Percentiles rank a stretch among this genome's conserved stretches.
phyloP scores from a whole-genome alignment of 53 echinoderm and acorn worm species.

The Stichopus horrens region DNA sequence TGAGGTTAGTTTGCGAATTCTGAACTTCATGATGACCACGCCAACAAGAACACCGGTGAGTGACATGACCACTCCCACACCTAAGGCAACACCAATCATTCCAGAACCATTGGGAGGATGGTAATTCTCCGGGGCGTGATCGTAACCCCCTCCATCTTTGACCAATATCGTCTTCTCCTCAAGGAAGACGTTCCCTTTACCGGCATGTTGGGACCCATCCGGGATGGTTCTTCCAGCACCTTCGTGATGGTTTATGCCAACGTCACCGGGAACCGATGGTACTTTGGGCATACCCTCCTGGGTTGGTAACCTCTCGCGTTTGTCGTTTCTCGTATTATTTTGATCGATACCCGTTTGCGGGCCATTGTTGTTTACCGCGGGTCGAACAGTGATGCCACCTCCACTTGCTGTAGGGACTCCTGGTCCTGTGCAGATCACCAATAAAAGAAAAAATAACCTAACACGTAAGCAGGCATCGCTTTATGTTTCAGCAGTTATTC shows the following conservation, averaged over 20 bases:
- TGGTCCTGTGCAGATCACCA: too few relatives aligned
- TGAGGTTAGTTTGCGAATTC: background rate
- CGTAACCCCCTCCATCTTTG: slow-evolving; percentile 9
- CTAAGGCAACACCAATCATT: slow-evolving; percentile 3
- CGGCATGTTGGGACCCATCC: slow-evolving; percentile 11
- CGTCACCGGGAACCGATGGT: background rate
- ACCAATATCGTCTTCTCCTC: background rate
- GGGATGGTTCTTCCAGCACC: background rate
- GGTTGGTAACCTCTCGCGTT: background rate
- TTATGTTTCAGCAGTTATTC: too few relatives aligned
- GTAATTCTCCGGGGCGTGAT: background rate
- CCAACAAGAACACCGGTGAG: slow-evolving; percentile 27
- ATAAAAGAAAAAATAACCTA: too few relatives aligned
- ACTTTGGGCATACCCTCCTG: background rate
- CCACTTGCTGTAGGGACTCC: too few relatives aligned
- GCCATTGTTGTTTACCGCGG: background rate
- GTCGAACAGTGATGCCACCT: background rate
- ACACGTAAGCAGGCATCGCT: too few relatives aligned
- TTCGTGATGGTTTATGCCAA: background rate
- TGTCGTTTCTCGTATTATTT: background rate
- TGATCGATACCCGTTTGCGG: background rate
- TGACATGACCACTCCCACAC: slow-evolving; percentile 32
- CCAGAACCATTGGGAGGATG: background rate
- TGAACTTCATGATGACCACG: slow-evolving; percentile 27
- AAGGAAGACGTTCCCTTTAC: background rate